A percentile compares a stretch with the other conserved stretches of the same genome.
Conservation (phyloP, 2,113 vertebrate species). For the Labeo rohita region DNA sequence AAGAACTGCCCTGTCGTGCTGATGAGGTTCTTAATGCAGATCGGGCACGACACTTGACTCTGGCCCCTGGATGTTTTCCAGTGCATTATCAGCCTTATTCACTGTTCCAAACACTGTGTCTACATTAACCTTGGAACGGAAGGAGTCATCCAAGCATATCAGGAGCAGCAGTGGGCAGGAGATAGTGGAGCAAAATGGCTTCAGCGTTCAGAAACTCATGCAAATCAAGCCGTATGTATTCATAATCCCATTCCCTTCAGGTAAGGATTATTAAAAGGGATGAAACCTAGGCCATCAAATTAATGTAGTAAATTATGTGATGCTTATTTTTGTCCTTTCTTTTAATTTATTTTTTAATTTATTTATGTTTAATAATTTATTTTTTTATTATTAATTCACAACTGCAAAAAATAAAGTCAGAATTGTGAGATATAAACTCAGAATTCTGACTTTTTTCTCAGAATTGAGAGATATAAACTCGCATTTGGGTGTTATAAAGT, state of each 20-base stretch:
- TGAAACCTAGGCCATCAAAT: neutral
- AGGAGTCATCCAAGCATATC: conserved; percentile 37
- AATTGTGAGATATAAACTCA: too few relatives aligned
- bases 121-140: conserved; percentile 73
- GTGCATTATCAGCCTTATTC: conserved; percentile 71
- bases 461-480: too few relatives aligned
- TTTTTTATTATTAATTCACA: too few relatives aligned
- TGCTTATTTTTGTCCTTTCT: neutral
- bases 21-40: conserved; percentile 71
- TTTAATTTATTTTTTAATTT: neutral
- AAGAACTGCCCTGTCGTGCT: conserved; percentile 68
- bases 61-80: conserved; percentile 61
- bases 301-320: neutral
- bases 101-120: conserved; percentile 53
- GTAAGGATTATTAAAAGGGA: neutral
- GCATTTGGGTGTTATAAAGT: too few relatives aligned
- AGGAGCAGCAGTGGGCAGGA: conserved; percentile 11
- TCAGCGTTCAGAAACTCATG: conserved; percentile 30
- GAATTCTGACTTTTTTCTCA: too few relatives aligned
- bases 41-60: conserved; percentile 60
- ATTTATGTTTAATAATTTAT: too few relatives aligned
- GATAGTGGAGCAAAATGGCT: conserved; percentile 31
- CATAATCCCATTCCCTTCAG: conserved; percentile 35
- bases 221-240: conserved; percentile 19
- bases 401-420: too few relatives aligned